Evolutionary conservation across 1,140 invertebrate genomes (phyloP), one percentile per base, ranked within the genome.

Genomic region (Propsilocerus akamusi): DNA sequence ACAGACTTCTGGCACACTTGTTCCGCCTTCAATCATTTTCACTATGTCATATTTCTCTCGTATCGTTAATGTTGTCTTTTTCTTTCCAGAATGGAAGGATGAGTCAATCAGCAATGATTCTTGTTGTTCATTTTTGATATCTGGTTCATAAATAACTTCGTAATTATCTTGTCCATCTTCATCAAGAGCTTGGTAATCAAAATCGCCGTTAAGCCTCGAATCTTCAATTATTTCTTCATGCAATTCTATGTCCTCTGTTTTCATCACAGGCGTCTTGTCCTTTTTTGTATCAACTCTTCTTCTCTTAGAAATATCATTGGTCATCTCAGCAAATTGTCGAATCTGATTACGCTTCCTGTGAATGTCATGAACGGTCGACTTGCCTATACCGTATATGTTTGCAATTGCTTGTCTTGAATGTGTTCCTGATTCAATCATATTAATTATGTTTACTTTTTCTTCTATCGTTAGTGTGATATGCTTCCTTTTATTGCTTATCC

Each of bases 361-460:
- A 20, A 41, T 41, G 10, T 41, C 34, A 20, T 41, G 34, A 1
- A 41, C 34, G 17, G 34, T 41, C 2, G 34, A 17, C 22, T 41
- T 41, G 17, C 34, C 34, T 20, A 41, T 17, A 8, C 34, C 34
- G 22, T 41, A 41, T 20, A 5, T 41, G 11, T 41, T 41, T 41
- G 34, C 34, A 17, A 41, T 41, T 20, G 34, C 10, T 41, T 41
- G 34, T 20, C 34, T 14, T 1, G 34, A 41, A 30, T n/a, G n/a
- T 11, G 8, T 41, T 14, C 34, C 34, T 17, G 34, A 41, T 20
- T 41, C 34, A 3, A 41, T 17, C 11, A 41, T 6, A 41, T 41
- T 41, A 20, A 41, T 41, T 20, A 41, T 41, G 5, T 41, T 41
- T 41, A 41, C 34, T 41, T 41, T n/a, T 20, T 41, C 34, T 41